These are phyloP conservation scores for Epicampocera succincta DNA, from an alignment of 2,888 invertebrate genomes.

Conservation along the genomic window DNA sequence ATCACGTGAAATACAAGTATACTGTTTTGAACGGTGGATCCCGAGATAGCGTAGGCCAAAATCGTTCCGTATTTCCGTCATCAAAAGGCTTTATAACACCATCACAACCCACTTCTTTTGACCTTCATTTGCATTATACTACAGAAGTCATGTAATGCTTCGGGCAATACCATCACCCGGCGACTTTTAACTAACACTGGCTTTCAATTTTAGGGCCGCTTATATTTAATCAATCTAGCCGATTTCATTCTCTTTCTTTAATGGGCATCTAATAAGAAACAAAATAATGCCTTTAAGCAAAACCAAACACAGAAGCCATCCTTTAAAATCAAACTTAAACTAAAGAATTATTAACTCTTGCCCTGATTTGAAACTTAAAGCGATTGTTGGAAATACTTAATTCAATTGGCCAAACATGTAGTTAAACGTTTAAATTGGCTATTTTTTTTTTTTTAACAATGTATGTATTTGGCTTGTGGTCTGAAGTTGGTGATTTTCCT, in stretches of 20 bases:
- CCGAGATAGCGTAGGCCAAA: no score
- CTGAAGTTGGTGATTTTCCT: conserved; percentile 35
- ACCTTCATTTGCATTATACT: no score
- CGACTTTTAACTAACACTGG: no score
- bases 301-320: conserved; percentile 19
- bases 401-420: conserved; percentile 35
- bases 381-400: conserved; percentile 22
- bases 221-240: background rate
- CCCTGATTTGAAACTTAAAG: conserved; percentile 15
- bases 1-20: no score
- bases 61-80: no score
- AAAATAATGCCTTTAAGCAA: background rate
- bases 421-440: conserved; percentile 28
- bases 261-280: background rate
- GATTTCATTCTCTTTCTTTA: conserved; percentile 10
- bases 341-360: conserved; percentile 21
- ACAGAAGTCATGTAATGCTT: no score
- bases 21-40: no score
- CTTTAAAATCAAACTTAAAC: conserved; percentile 3
- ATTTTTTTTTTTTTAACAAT: background rate
- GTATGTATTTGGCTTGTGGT: background rate
- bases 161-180: no score
- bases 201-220: no score
- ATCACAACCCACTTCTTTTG: no score
- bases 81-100: no score